These are phyloP conservation scores for Nipponia nippon DNA, from an alignment of 2,113 vertebrate genomes.

Conservation along the genomic window DNA sequence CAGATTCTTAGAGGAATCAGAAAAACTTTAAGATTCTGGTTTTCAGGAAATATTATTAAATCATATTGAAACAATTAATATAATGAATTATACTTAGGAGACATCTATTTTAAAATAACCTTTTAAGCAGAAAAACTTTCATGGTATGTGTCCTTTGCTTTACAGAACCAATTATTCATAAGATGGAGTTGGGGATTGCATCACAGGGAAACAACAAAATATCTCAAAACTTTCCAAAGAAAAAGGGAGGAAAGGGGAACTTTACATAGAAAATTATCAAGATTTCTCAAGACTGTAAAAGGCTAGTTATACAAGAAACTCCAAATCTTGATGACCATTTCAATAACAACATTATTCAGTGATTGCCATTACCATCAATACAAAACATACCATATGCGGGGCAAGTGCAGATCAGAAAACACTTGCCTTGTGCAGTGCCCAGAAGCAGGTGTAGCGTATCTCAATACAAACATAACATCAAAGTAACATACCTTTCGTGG, in stretches of 20 bases:
- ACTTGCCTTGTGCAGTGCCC: accelerated
- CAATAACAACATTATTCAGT: background rate
- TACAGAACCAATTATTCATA: background rate
- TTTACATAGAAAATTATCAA: background rate
- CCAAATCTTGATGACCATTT: background rate
- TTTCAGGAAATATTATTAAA: background rate
- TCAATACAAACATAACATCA: background rate
- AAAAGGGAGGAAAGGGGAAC: background rate
- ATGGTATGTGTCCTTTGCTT: background rate
- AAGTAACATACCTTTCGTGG: background rate
- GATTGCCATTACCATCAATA: background rate
- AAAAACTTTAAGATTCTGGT: background rate
- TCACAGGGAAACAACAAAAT: background rate
- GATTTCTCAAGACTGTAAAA: background rate
- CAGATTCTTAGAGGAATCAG: background rate
- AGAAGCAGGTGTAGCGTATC: background rate
- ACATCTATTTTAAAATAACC: background rate
- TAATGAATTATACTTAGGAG: background rate
- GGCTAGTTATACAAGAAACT: background rate
- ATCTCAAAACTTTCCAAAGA: background rate
- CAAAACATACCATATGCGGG: background rate
- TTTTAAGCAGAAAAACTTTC: background rate
- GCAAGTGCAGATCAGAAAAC: background rate
- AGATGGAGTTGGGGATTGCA: background rate
- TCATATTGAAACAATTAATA: background rate